Percentiles rank a stretch among this genome's conserved stretches.
phyloP scores from a whole-genome alignment of 2,113 vertebrate species.

The Chaenocephalus aceratus region DNA sequence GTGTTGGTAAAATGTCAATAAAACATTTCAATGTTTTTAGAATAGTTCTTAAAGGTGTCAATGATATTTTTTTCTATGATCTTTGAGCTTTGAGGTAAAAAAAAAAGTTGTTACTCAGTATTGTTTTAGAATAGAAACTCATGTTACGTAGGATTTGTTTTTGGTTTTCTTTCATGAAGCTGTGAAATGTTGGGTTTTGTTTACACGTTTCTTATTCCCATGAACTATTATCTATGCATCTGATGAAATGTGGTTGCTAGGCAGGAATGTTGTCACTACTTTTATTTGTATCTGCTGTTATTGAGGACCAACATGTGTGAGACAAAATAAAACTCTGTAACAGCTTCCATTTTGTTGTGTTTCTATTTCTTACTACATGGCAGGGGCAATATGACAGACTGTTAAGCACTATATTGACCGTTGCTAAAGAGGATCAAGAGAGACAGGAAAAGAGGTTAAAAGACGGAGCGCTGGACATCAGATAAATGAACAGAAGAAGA shows the following conservation, averaged over 20 bases:
- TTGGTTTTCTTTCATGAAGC: slow-evolving; percentile 7
- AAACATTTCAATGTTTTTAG: slow-evolving; percentile 3
- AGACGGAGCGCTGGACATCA: too few species aligned
- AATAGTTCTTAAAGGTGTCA: too few species aligned
- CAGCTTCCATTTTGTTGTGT: not conserved
- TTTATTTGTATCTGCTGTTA: not conserved
- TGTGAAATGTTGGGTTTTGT: slow-evolving; percentile 30
- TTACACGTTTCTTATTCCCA: slow-evolving; percentile 1
- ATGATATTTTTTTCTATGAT: not conserved
- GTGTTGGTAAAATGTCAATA: too few species aligned
- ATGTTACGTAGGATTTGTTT: not conserved
- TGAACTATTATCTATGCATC: slow-evolving; percentile 21
- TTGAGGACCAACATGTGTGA: not conserved
- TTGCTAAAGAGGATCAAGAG: too few species aligned
- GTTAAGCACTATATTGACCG: too few species aligned
- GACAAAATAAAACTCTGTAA: slow-evolving; percentile 7
- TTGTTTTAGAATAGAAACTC: not conserved
- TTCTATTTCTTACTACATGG: too few species aligned
- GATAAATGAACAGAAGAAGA: too few species aligned
- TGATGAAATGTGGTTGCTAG: not conserved
- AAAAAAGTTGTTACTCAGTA: not conserved
- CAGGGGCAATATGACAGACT: too few species aligned
- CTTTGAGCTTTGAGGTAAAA: not conserved
- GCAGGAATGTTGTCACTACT: not conserved
- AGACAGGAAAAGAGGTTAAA: too few species aligned